Conservation (phyloP, 2,113 vertebrate species). For the human region DNA sequence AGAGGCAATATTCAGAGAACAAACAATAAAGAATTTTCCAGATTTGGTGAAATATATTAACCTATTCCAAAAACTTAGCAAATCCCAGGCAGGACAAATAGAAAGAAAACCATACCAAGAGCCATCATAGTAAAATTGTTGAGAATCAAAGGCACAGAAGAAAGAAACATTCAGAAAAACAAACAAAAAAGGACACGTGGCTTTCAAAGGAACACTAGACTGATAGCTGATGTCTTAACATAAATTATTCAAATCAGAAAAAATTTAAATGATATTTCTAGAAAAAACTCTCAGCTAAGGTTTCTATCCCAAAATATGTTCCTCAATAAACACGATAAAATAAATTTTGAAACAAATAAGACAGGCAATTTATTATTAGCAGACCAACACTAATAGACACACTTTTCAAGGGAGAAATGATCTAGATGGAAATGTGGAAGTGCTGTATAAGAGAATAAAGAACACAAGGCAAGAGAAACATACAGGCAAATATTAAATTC, state of each 20-base stretch:
- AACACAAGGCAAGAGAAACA: neutral
- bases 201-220: neutral
- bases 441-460: neutral
- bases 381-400: neutral
- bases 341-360: neutral
- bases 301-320: neutral
- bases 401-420: neutral
- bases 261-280: neutral
- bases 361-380: neutral
- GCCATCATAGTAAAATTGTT: neutral
- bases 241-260: constrained; percentile 3
- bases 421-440: neutral
- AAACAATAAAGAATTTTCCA: neutral
- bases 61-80: neutral
- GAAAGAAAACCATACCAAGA: neutral
- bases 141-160: neutral
- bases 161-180: neutral
- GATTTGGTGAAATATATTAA: neutral
- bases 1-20: neutral
- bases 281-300: neutral
- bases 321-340: neutral
- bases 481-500: neutral
- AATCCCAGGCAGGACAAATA: neutral
- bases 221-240: neutral
- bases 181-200: neutral